Base-by-base conservation (phyloP, 92 coral and sea anemone species). In the Palythoa caribaeorum region DNA sequence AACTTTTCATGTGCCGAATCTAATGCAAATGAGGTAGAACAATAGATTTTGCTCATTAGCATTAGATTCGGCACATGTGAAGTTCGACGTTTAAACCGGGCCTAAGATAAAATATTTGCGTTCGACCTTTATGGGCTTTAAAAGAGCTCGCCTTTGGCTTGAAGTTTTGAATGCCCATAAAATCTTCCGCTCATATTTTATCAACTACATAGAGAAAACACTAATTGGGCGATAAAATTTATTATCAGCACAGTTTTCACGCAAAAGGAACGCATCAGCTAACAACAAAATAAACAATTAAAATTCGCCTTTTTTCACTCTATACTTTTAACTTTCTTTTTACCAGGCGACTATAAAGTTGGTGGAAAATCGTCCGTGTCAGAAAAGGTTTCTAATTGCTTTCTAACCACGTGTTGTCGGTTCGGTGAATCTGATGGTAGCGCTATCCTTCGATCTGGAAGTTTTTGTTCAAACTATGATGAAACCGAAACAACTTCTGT, bases 371-470 rank as follows among this genome's bases (percentile, higher is more conserved):
- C 75, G 2, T 66, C 86, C 3, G 10, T 65, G 14, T 19, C 75
- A 50, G 75, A 52, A 66, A 81, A 81, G 20, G 14, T 81, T 65
- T 80, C 75, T 65, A 35, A 75, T 63, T 80, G 55, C 16, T 50
- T 48, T 6, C 40, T 81, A 81, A 81, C 62, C 39, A 66, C 73
- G 1, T 81, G 86, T 28, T 81, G 86, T 21, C 76, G 76, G 1
- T 35, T 20, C 59, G 21, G 21, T 81, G 86, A 81, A 40, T 69
- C 68, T 19, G 85, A 65, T 2, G 75, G 66, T 47, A 40, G 35
- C 9, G 86, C 76, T 62, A 48, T 81, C 66, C 76, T 81, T 65
- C 86, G 75, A 47, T 63, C 86, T 21, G 86, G 86, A 9, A 81
- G 86, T 51, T 68, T 81, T 15, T 81, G 86, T 10, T 81, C 86